Conservation (phyloP, 2,113 vertebrate genomes). For the Fregata magnificens region DNA sequence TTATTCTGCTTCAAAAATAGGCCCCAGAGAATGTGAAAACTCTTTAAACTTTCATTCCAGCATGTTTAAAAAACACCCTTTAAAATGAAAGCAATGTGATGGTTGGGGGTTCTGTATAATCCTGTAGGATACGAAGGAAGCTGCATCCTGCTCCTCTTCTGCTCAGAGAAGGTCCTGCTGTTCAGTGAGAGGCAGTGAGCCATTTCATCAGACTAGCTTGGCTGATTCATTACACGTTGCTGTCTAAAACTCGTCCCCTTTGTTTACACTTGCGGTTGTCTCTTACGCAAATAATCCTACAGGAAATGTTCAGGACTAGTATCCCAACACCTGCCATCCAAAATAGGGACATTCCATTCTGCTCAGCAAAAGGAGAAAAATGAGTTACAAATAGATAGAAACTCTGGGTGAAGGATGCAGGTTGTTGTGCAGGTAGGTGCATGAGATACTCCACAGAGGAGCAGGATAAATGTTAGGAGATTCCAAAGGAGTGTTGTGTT, state of each 20-base stretch:
- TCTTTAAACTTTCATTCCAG: slow-evolving; percentile 36
- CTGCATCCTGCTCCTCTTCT: not conserved
- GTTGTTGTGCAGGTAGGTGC: not conserved
- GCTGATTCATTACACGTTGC: slow-evolving; percentile 47
- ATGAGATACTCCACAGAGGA: not conserved
- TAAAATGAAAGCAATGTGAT: slow-evolving; percentile 46
- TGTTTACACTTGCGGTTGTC: slow-evolving; percentile 43
- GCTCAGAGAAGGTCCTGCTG: not conserved
- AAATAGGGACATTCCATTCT: not conserved
- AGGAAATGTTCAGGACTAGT: not conserved
- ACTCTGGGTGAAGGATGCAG: not conserved
- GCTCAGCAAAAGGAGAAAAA: not conserved
- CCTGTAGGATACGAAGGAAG: not conserved
- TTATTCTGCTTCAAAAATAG: slow-evolving; percentile 49
- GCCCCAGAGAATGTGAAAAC: slow-evolving; percentile 21
- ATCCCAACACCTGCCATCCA: slow-evolving; percentile 4
- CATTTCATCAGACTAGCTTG: not conserved
- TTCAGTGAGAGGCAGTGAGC: not conserved
- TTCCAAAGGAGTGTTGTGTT: not conserved
- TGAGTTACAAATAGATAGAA: not conserved
- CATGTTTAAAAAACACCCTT: slow-evolving; percentile 27
- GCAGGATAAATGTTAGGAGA: not conserved
- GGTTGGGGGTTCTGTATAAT: not conserved
- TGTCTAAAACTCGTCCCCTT: slow-evolving; percentile 17
- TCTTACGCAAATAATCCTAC: slow-evolving; percentile 23